Percentiles rank a stretch among this genome's conserved stretches.
Evolutionary conservation across 2,797 vertebrate species (phyloP).

Genomic region (Trichosurus vulpecula): DNA sequence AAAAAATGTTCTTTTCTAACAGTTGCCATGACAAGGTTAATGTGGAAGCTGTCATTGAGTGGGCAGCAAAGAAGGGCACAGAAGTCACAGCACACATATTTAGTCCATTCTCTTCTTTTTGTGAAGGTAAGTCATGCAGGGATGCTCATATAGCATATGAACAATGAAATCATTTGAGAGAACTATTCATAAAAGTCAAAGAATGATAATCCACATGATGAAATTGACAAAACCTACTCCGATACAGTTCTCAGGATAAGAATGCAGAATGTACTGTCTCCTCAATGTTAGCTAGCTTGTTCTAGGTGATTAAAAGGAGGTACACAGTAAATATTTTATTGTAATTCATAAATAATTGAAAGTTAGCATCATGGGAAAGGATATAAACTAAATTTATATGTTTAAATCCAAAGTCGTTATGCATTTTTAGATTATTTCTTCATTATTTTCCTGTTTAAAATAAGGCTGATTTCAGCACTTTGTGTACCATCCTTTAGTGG

Average conservation of each 20-base stretch:
- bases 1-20: conserved; percentile 23
- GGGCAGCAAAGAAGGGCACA: not conserved
- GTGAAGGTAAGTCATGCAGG: not conserved
- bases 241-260: conserved; percentile 5
- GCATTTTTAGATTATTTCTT: not conserved
- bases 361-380: conserved; percentile 33
- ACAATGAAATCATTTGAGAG: conserved; percentile 28
- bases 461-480: not conserved
- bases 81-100: not conserved
- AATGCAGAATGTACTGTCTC: not conserved
- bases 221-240: conserved; percentile 28
- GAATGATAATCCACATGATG: not conserved
- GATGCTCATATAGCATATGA: not conserved
- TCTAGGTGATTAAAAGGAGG: not conserved
- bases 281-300: not conserved
- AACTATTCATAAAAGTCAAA: conserved; percentile 44
- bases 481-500: not conserved
- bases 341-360: conserved; percentile 34
- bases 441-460: conserved; percentile 26
- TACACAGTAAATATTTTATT: conserved; percentile 16
- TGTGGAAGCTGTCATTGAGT: not conserved
- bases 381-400: conserved; percentile 14
- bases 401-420: conserved; percentile 53
- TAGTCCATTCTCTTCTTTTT: conserved; percentile 14
- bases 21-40: conserved; percentile 18